These are phyloP conservation scores for Ferdinandea cuprea DNA, from an alignment of 2,888 invertebrate species.

Conservation along the genomic window DNA sequence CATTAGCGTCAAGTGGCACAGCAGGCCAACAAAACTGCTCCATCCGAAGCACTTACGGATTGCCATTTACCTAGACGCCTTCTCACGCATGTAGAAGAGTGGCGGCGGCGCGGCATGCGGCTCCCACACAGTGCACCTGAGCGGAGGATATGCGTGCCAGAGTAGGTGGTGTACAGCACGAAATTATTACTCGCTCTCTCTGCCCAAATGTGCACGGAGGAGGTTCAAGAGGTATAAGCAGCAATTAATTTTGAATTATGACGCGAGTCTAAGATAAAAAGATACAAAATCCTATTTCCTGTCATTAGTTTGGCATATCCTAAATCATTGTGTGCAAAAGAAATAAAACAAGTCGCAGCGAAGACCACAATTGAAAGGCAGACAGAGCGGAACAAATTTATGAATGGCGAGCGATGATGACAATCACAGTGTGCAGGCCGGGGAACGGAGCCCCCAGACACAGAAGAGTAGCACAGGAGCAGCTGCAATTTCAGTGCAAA, in stretches of 20 bases:
- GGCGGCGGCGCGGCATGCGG: too few relatives aligned
- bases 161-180: conserved; percentile 64
- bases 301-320: conserved; percentile 50
- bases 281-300: conserved; percentile 51
- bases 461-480: conserved; percentile 28
- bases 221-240: not conserved
- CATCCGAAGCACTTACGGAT: conserved; percentile 1
- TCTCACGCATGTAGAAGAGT: conserved; percentile 13
- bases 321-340: conserved; percentile 8
- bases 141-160: conserved; percentile 44
- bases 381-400: conserved; percentile 27
- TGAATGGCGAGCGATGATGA: conserved; percentile 55
- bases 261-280: conserved; percentile 42
- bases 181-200: conserved; percentile 66
- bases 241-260: conserved; percentile 68
- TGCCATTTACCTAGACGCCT: conserved; percentile 39
- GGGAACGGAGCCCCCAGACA: conserved; percentile 3
- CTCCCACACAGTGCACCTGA: conserved; percentile 63
- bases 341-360: not conserved
- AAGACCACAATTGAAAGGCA: conserved; percentile 38
- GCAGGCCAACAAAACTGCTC: conserved; percentile 22
- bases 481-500: conserved; percentile 51
- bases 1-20: conserved; percentile 35
- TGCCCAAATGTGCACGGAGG: too few relatives aligned
- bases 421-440: conserved; percentile 33